phyloP scores from a whole-genome alignment of 2,888 invertebrate genomes.

The Hylaea fasciaria region DNA sequence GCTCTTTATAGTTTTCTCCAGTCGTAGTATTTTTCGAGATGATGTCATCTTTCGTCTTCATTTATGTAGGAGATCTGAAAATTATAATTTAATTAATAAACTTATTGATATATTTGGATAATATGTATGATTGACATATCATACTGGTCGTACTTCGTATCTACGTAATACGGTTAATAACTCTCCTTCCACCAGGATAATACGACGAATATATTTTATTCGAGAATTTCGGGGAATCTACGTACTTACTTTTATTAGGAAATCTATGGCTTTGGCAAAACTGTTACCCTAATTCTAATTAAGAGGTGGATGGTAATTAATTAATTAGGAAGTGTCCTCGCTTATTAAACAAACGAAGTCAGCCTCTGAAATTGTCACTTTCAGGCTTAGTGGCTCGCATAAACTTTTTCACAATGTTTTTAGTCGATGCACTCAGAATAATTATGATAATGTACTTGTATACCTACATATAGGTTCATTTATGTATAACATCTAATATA shows the following conservation, averaged over 20 bases:
- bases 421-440: no score
- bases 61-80: no score
- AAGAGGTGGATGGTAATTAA: constrained; percentile 61
- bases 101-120: no score
- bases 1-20: neutral
- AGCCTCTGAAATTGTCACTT: constrained; percentile 6
- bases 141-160: no score
- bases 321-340: constrained; percentile 56
- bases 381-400: constrained; percentile 6
- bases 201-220: no score
- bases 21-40: neutral
- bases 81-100: no score
- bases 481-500: no score
- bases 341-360: constrained; percentile 51
- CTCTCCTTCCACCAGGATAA: no score
- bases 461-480: no score
- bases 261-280: constrained; percentile 1
- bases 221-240: neutral
- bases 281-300: constrained; percentile 55
- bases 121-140: no score
- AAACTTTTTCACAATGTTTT: neutral
- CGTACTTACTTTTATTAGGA: neutral
- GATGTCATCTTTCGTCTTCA: neutral
- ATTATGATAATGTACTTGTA: no score
- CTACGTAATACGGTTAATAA: no score